These are phyloP conservation scores for Epinotia nisella DNA, from an alignment of 2,888 invertebrate genomes.

Conservation along the genomic window DNA sequence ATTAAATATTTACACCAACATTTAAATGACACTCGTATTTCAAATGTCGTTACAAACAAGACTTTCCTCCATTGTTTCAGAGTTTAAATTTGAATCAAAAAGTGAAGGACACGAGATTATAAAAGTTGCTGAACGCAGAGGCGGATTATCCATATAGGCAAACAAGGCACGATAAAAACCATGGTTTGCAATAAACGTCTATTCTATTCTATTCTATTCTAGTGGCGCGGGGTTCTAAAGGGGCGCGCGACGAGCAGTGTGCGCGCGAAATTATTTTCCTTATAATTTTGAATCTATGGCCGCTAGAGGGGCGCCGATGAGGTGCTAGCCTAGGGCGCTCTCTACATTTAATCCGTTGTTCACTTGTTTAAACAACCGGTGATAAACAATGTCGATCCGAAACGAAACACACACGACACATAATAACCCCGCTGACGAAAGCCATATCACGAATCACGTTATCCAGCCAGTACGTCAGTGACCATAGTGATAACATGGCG, in stretches of 20 bases:
- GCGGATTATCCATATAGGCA: too few species aligned
- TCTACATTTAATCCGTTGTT: too few species aligned
- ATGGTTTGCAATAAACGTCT: too few species aligned
- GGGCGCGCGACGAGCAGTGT: too few species aligned
- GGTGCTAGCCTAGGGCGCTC: too few species aligned
- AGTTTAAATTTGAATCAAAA: not conserved
- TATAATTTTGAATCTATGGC: too few species aligned
- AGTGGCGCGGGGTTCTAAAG: too few species aligned
- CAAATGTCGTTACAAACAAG: not conserved
- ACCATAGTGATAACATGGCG: conserved; percentile 73
- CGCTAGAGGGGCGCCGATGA: too few species aligned
- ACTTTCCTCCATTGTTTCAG: not conserved
- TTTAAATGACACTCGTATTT: not conserved
- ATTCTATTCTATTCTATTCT: too few species aligned
- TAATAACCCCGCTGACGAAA: conserved; percentile 38
- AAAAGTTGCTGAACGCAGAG: not conserved
- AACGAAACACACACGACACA: not conserved
- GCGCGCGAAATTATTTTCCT: too few species aligned
- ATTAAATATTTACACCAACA: not conserved
- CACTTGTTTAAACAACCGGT: conserved; percentile 23
- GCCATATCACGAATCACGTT: conserved; percentile 42
- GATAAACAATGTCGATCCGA: conserved; percentile 17
- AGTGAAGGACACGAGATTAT: too few species aligned
- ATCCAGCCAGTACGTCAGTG: conserved; percentile 55
- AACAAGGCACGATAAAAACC: too few species aligned